Percentiles rank a stretch among this genome's conserved stretches.
phyloP scores from a whole-genome alignment of 2,888 invertebrate genomes.

The Microdon myrmicae region DNA sequence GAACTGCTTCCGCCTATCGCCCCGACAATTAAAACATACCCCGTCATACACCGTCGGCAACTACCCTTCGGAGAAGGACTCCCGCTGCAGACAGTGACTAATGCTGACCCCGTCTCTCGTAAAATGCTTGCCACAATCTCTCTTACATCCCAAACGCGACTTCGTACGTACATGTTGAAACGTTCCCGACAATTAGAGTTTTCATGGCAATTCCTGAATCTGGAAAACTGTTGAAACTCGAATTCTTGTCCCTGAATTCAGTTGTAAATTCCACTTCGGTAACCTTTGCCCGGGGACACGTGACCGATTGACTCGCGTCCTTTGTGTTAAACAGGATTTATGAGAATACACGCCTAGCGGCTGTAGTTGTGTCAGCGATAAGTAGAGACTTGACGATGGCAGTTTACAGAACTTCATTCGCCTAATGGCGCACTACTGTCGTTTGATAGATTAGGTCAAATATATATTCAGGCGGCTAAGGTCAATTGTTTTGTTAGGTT shows the following conservation, averaged over 20 bases:
- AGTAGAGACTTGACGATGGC: too few relatives aligned
- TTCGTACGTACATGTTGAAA: conserved; percentile 31
- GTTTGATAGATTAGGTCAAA: conserved; percentile 40
- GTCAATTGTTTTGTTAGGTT: conserved; percentile 39
- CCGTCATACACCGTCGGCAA: conserved; percentile 31
- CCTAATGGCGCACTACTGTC: conserved; percentile 46
- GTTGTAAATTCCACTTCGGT: conserved; percentile 29
- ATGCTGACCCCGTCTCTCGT: conserved; percentile 34
- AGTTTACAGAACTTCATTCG: conserved; percentile 33
- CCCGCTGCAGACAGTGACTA: conserved; percentile 45
- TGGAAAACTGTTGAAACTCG: conserved; percentile 39
- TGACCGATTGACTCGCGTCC: conserved; percentile 38
- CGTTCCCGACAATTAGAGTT: conserved; percentile 47
- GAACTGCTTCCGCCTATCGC: conserved; percentile 50
- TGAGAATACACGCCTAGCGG: conserved; percentile 31
- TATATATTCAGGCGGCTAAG: conserved; percentile 26
- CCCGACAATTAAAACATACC: conserved; percentile 41
- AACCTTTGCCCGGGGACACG: conserved; percentile 35
- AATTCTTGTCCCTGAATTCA: conserved; percentile 14
- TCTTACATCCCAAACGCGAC: too few relatives aligned
- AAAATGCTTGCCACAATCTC: too few relatives aligned
- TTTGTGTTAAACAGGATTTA: conserved; percentile 37
- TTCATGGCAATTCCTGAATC: conserved; percentile 37
- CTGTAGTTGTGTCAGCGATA: conserved; percentile 45
- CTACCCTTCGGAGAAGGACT: too few relatives aligned